Base-by-base conservation (phyloP, 2,797 vertebrate genomes). In the Vultur gryphus region DNA sequence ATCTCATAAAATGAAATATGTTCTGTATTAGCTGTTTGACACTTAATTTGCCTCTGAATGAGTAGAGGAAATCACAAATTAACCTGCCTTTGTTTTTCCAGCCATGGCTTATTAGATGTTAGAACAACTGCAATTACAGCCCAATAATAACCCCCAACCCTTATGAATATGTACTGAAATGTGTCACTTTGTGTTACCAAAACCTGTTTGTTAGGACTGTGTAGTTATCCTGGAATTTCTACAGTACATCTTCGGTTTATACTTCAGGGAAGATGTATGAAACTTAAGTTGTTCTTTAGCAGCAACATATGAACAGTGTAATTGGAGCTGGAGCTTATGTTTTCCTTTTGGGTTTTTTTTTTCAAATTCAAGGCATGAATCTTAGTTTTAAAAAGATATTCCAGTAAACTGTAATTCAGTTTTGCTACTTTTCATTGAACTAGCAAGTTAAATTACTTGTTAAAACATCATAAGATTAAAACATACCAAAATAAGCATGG, bases 1-100 rank as follows among this genome's bases (percentile, higher is more conserved):
- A 99, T 99, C 99, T 99, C 99, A 99, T 99, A 99, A 99, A 99
- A 99, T 99, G 99, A 99, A 99, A 99, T 99, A 99, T 99, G 99
- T 98, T 98, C 98, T 96, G 97, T 99, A 99, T 99, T 99, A 99
- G 99, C 99, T 99, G 98, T 98, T 99, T 99, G 99, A 99, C 99
- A 99, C 99, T 99, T 99, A 99, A 99, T 99, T 99, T 99, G 99
- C 99, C 98, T 99, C 98, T 98, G 99, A 99, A 99, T 99, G 99
- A 99, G 99, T 98, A 98, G 98, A 99, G 99, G 99, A 99, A 99
- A 99, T 99, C 99, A 99, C 99, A 99, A 99, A 99, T 99, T 99
- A 99, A 99, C 99, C 99, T 99, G 99, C 99, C 99, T 99, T 99
- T 99, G 99, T 99, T 99, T 99, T 98, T 98, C 95, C 98, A 98